phyloP scores from a whole-genome alignment of 2,113 vertebrate genomes.

The Turdus rufiventris region DNA sequence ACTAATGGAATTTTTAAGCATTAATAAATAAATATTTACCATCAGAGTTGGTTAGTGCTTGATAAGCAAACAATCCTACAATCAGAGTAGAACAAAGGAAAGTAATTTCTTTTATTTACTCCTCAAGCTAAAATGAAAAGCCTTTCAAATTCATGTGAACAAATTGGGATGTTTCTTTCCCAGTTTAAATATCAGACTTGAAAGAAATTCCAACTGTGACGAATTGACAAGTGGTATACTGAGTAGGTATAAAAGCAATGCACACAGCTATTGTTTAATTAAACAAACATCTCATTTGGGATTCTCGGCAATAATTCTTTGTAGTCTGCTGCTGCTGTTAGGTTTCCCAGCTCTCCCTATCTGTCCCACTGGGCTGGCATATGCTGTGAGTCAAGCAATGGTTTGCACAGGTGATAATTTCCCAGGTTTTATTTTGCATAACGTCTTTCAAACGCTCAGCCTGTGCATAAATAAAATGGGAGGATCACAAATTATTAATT shows the following conservation, averaged over 20 bases:
- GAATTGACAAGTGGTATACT: background rate
- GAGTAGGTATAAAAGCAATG: background rate
- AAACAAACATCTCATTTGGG: background rate
- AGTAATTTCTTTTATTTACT: background rate
- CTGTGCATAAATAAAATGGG: background rate
- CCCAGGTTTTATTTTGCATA: background rate
- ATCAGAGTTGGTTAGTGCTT: background rate
- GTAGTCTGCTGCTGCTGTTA: background rate
- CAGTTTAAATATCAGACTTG: background rate
- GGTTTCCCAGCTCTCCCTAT: background rate
- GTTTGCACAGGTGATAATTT: constrained; percentile 4
- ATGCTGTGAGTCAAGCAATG: background rate
- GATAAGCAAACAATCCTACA: background rate
- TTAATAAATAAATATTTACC: background rate
- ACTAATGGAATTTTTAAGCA: background rate
- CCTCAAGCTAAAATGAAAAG: background rate
- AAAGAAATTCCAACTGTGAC: background rate
- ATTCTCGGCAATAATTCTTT: background rate
- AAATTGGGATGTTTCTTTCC: background rate
- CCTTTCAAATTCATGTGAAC: background rate
- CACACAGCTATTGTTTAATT: background rate
- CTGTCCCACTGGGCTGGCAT: background rate
- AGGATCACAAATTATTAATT: background rate
- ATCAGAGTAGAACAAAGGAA: background rate
- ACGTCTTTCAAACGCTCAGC: background rate